Percentiles rank a stretch among this genome's conserved stretches.
Conservation (phyloP, 2,888 invertebrate genomes). For the Synergus japonicus region DNA sequence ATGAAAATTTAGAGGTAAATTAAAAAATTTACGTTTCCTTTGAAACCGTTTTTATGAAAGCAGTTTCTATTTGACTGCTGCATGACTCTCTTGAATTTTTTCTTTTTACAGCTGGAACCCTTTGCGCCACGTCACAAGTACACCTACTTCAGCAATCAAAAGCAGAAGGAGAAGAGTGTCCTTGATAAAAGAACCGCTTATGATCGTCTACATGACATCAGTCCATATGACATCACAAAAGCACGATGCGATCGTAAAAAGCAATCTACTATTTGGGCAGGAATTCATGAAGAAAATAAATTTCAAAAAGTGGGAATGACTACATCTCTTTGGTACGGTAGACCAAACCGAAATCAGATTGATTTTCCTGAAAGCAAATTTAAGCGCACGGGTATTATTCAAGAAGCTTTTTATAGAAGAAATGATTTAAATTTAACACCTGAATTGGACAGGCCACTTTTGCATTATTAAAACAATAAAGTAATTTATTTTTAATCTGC, state of each 20-base stretch:
- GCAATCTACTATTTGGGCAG: slow-evolving; percentile 60
- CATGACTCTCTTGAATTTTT: neutral
- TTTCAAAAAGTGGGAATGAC: slow-evolving; percentile 62
- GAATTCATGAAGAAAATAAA: slow-evolving; percentile 65
- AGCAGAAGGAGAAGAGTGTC: slow-evolving; percentile 43
- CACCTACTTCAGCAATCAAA: slow-evolving; percentile 63
- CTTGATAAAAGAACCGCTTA: slow-evolving; percentile 57
- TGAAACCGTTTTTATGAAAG: neutral
- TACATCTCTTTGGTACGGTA: slow-evolving; percentile 65
- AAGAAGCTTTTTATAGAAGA: slow-evolving; percentile 59
- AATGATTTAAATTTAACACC: slow-evolving; percentile 52
- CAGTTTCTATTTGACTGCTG: too few species aligned
- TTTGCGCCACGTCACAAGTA: slow-evolving; percentile 61
- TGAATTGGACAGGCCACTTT: slow-evolving; percentile 35
- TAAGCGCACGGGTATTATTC: slow-evolving; percentile 59
- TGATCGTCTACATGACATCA: slow-evolving; percentile 64
- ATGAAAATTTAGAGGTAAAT: neutral
- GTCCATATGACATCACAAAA: slow-evolving; percentile 63
- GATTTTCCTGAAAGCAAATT: slow-evolving; percentile 65
- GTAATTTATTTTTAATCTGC: neutral
- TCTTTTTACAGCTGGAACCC: slow-evolving; percentile 61
- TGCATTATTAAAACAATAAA: neutral
- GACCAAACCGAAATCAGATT: slow-evolving; percentile 64
- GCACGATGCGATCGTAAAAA: slow-evolving; percentile 65
- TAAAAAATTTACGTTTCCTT: neutral